Conservation (phyloP, 2,113 vertebrate species). For the Zosterops japonicus region DNA sequence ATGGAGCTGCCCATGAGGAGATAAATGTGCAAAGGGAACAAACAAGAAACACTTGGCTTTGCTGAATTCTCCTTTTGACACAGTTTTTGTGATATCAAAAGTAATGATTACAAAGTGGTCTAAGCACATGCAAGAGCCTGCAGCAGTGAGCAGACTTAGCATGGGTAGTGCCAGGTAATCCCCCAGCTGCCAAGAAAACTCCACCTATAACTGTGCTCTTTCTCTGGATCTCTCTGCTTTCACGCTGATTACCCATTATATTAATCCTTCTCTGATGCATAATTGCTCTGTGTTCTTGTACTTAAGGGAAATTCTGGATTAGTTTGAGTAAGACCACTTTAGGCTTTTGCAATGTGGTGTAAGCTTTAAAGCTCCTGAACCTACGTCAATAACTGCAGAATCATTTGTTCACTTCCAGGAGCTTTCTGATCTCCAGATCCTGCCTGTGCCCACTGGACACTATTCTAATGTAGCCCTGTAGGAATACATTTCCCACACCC, state of each 20-base stretch:
- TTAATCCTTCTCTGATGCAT: background rate
- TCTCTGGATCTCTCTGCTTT: background rate
- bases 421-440: background rate
- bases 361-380: background rate
- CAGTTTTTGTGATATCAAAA: background rate
- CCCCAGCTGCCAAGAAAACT: background rate
- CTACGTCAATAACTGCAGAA: background rate
- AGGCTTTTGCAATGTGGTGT: background rate
- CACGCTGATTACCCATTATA: background rate
- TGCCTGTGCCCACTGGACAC: background rate
- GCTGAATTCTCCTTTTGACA: fast-evolving
- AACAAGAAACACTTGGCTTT: background rate
- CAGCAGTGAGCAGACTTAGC: background rate
- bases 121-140: background rate
- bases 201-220: background rate
- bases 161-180: background rate
- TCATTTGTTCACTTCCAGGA: background rate
- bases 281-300: background rate
- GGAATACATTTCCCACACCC: no score
- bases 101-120: background rate
- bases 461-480: no score
- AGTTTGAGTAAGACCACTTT: background rate
- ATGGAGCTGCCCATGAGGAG: background rate
- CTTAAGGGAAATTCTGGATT: background rate
- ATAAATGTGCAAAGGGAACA: background rate